Evolutionary conservation across 2,888 invertebrate species (phyloP), one percentile per base, ranked within the genome.

Genomic region (Enchytraeus crypticus): DNA sequence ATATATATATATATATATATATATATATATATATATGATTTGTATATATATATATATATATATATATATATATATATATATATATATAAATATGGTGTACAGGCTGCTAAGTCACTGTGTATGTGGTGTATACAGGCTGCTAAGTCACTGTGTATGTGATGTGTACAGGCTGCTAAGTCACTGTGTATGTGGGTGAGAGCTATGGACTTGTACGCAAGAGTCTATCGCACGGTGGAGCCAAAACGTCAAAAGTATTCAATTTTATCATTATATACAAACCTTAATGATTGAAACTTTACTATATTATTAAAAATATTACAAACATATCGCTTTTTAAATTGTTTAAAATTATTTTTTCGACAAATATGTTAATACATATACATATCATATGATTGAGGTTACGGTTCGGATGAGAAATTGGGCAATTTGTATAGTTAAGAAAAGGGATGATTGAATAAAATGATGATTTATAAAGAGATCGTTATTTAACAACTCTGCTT

Each of bases 151-250:
- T 91, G 92, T 70, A 84, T 92, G 77, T 93, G 93, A n/a, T n/a
- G n/a, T n/a, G 33, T 29, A 32, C 85, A 89, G 84, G 92, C 91
- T 0, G 91, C 92, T 73, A 87, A 87, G 69, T 92, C 91, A 8
- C 86, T 93, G 81, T 91, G 92, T 70, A 84, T 92, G 77, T 93
- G 93, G 93, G 92, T 92, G 5, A 84, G 88, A 73, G 92, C 93
- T 0, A 88, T 93, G 73, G 90, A 92, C 71, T 86, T 87, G 74
- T 93, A 92, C 74, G 87, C 91, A 0, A 88, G 88, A 79, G 88
- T 92, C 0, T 90, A 86, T 78, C 84, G 86, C 75, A 85, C 90
- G 5, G 92, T 93, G 1, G 90, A 91, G 73, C 92, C 92, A 0
- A 93, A 93, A 79, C 85, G 89, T 59, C 82, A 86, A 65, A 86